phyloP scores from a whole-genome alignment of 2,888 invertebrate genomes.

The Caenorhabditis auriculariae region DNA sequence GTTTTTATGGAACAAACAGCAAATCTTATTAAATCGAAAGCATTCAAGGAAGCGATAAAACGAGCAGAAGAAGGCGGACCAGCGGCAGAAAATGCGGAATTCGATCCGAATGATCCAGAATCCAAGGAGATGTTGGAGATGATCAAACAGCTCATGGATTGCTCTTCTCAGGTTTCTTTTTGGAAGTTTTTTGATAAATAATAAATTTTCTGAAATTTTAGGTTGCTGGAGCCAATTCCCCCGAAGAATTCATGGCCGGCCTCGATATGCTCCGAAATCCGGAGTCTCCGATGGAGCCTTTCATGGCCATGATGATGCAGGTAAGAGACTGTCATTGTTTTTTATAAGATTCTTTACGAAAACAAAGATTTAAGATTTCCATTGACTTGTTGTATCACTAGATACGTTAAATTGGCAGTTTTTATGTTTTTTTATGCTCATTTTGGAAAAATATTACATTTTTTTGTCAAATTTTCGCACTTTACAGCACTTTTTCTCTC shows the following conservation, averaged over 20 bases:
- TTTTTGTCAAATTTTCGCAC: not conserved
- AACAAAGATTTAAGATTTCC: not conserved
- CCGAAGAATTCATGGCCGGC: slow-evolving; percentile 37
- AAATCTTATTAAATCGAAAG: not conserved
- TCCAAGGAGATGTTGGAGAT: slow-evolving; percentile 44
- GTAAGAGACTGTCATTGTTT: slow-evolving; percentile 3
- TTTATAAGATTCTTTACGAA: not conserved
- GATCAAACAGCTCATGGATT: slow-evolving; percentile 39
- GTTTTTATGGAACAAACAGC: slow-evolving; percentile 14
- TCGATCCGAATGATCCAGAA: slow-evolving; percentile 33
- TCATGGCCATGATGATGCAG: slow-evolving; percentile 56
- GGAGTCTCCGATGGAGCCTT: slow-evolving; percentile 50
- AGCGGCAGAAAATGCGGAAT: not conserved
- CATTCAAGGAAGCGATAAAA: slow-evolving; percentile 12
- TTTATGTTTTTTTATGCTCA: not conserved
- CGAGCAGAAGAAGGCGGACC: slow-evolving; percentile 8
- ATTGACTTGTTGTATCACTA: not conserved
- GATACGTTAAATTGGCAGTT: not conserved
- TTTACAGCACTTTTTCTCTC: not conserved
- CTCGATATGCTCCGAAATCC: slow-evolving; percentile 41
- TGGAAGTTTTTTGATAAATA: not conserved
- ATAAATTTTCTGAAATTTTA: not conserved
- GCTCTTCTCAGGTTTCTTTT: slow-evolving; percentile 21
- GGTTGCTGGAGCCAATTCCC: slow-evolving; percentile 29
- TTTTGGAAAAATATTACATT: not conserved